Evolutionary conservation across 2,888 invertebrate genomes (phyloP).

Genomic region (Epinotia bilunana): DNA sequence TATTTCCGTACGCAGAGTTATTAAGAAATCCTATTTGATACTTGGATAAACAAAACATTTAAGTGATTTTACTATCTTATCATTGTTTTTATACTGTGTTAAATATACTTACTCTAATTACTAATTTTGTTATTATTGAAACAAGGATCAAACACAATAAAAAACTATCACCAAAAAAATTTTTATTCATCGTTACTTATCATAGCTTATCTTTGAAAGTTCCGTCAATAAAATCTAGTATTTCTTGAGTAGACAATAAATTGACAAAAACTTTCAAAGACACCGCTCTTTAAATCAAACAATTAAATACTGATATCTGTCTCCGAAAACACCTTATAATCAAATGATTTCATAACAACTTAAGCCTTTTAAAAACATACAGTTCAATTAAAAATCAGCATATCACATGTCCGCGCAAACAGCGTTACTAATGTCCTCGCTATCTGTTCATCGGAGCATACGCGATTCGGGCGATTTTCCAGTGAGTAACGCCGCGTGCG

Average conservation of each 20-base stretch:
- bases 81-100: too few species aligned
- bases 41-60: not conserved
- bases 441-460: slow-evolving; percentile 69
- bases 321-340: not conserved
- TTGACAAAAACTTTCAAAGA: not conserved
- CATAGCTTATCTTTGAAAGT: too few species aligned
- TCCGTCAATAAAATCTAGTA: too few species aligned
- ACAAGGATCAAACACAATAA: too few species aligned
- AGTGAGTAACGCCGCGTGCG: slow-evolving; percentile 62
- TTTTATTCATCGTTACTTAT: too few species aligned
- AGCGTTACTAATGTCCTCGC: slow-evolving; percentile 59
- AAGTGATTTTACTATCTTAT: too few species aligned
- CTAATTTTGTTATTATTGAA: too few species aligned
- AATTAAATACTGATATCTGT: not conserved
- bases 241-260: not conserved
- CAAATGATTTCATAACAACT: not conserved
- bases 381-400: slow-evolving; percentile 37
- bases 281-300: slow-evolving; percentile 17
- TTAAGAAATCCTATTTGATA: not conserved
- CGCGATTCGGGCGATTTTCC: slow-evolving; percentile 70
- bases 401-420: slow-evolving; percentile 53
- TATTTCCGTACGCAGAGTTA: not conserved
- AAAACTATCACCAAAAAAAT: too few species aligned
- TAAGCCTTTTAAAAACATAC: not conserved
- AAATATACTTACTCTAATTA: too few species aligned